Evolutionary conservation across 2,888 invertebrate species (phyloP), one percentile per base, ranked within the genome.

Genomic region (Anorthoa munda): DNA sequence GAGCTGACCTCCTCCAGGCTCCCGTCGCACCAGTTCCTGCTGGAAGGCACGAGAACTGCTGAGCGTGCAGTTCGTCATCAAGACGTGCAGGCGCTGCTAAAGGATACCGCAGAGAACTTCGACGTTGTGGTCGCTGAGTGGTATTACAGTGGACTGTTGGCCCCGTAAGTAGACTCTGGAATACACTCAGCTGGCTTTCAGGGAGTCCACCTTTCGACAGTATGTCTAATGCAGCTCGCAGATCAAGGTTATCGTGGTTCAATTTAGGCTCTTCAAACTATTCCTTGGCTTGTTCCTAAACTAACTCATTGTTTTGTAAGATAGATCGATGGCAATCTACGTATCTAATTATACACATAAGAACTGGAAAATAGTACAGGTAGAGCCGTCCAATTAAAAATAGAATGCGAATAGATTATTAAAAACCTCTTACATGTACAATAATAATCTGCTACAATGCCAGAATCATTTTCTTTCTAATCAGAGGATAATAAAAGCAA

Each of bases 71-170:
- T 94, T 13, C 85, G 88, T n/a, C 93, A 94, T 58, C 73, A 86
- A 0, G 87, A 84, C 3, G 81, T 91, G 46, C 90, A 88, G 72
- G 80, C 80, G 18, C 72, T 94, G 73, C 86, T 94, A 56, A 74
- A 75, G 18, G 89, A 93, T 64, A 66, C 86, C 0, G 68, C 81
- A 0, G 69, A 77, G 15, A 9, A 74, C 9, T 93, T 92, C 67
- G 93, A 94, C 59, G 81, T 86, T 2, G 92, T 94, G 18, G 51
- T 94, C 4, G 92, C 88, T 0, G 92, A 94, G 59, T 94, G 94
- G 94, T 92, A 87, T 77, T 90, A 90, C 77, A 89, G 89, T 13
- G 90, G 91, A 4, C 85, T 94, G 12, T 74, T 94, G 18, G 92
- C 94, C 4, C 93, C 94, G 94, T 94, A 66, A 92, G 94, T 89